Evolutionary conservation across 2,888 invertebrate species (phyloP).

Genomic region (Euzophera pinguis): DNA sequence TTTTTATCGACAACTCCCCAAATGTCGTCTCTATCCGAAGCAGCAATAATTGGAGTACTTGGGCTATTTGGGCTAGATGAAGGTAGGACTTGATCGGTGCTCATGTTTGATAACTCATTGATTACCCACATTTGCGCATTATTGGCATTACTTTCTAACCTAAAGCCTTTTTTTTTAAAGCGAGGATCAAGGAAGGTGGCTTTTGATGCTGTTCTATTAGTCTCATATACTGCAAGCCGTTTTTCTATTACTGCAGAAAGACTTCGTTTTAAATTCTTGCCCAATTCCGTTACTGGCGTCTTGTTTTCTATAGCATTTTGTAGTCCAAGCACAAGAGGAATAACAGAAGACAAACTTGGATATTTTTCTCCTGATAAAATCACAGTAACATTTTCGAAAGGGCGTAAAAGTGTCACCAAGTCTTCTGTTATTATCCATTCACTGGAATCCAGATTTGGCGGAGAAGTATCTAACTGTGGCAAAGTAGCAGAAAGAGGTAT

Average conservation of each 20-base stretch:
- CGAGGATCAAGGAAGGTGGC: background rate
- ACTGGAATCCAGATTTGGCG: background rate
- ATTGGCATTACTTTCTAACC: too few species aligned
- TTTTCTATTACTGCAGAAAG: background rate
- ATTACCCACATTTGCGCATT: too few species aligned
- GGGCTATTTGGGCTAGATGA: too few species aligned
- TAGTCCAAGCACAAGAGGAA: background rate
- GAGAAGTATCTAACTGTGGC: background rate
- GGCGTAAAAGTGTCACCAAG: background rate
- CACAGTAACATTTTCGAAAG: background rate
- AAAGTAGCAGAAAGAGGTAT: background rate
- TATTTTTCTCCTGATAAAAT: background rate
- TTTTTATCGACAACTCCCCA: too few species aligned
- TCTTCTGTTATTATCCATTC: background rate
- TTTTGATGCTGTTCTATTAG: background rate
- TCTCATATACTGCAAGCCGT: background rate
- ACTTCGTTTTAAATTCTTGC: background rate
- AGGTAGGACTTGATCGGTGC: too few species aligned
- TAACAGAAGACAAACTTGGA: background rate
- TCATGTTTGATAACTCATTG: too few species aligned
- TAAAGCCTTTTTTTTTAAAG: constrained; percentile 9
- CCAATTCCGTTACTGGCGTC: background rate
- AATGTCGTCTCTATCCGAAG: too few species aligned
- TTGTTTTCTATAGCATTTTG: background rate
- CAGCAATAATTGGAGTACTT: too few species aligned